Conservation (phyloP, 2,113 vertebrate species). For the Vanacampus margaritifer region DNA sequence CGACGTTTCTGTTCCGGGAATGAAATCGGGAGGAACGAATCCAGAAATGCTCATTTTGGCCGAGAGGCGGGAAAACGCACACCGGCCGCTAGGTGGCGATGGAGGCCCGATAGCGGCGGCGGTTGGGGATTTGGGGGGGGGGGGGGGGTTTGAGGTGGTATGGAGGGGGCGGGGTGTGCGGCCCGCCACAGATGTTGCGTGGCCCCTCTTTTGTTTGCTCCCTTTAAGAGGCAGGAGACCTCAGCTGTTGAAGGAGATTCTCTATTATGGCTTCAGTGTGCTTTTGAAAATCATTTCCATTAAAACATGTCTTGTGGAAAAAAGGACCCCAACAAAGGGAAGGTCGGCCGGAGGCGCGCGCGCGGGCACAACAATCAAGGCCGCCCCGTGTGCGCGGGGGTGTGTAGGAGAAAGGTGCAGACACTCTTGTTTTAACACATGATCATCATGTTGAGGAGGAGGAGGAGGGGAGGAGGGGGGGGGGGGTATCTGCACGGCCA, state of each 20-base stretch:
- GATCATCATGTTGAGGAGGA: constrained; percentile 18
- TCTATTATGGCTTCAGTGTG: constrained; percentile 81
- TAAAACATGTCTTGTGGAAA: constrained; percentile 75
- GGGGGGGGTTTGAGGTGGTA: constrained; percentile 52
- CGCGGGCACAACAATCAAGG: constrained; percentile 64
- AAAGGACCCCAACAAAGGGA: constrained; percentile 75
- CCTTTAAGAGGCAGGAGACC: constrained; percentile 73
- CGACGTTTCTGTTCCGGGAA: constrained; percentile 30
- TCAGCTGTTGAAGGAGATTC: constrained; percentile 81
- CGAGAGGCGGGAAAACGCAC: not conserved
- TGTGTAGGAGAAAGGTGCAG: constrained; percentile 59
- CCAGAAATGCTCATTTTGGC: too few relatives aligned
- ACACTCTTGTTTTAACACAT: constrained; percentile 51
- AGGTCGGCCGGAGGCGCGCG: constrained; percentile 76
- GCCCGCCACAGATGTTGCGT: constrained; percentile 75
- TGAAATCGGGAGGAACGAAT: not conserved
- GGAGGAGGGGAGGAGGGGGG: not conserved
- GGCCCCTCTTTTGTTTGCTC: constrained; percentile 72
- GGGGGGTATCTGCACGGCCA: too few relatives aligned
- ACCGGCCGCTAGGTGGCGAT: not conserved
- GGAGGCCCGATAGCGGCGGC: not conserved
- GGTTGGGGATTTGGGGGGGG: not conserved
- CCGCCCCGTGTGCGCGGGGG: constrained; percentile 51
- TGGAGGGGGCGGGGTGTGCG: constrained; percentile 32
- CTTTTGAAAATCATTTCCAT: constrained; percentile 82